Percentiles rank a stretch among this genome's conserved stretches.
Conservation (phyloP, 2,797 vertebrate species). For the Enteromius viviparus region DNA sequence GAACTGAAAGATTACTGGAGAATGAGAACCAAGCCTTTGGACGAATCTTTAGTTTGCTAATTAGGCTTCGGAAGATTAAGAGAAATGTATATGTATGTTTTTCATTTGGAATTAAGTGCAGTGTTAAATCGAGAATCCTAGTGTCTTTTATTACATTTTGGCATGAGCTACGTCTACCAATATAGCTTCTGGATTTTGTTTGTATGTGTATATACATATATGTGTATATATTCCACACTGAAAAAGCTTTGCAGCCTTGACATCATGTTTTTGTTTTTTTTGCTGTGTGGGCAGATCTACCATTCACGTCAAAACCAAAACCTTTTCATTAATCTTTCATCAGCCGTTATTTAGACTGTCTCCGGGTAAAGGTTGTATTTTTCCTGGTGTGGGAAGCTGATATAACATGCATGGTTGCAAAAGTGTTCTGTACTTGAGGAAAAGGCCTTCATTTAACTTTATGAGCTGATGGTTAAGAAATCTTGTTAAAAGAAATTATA, state of each 20-base stretch:
- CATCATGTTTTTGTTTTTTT: constrained; percentile 65
- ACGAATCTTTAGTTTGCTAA: constrained; percentile 1
- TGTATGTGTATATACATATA: background rate
- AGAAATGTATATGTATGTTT: background rate
- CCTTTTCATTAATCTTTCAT: constrained; percentile 78
- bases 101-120: background rate
- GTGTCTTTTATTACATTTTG: background rate
- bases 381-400: constrained; percentile 59
- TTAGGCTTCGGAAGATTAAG: background rate
- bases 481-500: constrained; percentile 9
- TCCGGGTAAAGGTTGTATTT: constrained; percentile 56
- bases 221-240: background rate
- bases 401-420: constrained; percentile 52
- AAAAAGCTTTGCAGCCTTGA: constrained; percentile 62
- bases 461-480: constrained; percentile 3
- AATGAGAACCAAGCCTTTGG: constrained; percentile 27
- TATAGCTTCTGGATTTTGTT: background rate
- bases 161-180: background rate
- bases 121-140: background rate
- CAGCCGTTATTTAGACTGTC: constrained; percentile 65
- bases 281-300: constrained; percentile 70
- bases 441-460: constrained; percentile 37
- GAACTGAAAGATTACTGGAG: constrained; percentile 46
- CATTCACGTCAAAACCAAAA: constrained; percentile 64
- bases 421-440: constrained; percentile 46